Base-by-base conservation (phyloP, 2,888 invertebrate genomes). In the Pammene fasciana region DNA sequence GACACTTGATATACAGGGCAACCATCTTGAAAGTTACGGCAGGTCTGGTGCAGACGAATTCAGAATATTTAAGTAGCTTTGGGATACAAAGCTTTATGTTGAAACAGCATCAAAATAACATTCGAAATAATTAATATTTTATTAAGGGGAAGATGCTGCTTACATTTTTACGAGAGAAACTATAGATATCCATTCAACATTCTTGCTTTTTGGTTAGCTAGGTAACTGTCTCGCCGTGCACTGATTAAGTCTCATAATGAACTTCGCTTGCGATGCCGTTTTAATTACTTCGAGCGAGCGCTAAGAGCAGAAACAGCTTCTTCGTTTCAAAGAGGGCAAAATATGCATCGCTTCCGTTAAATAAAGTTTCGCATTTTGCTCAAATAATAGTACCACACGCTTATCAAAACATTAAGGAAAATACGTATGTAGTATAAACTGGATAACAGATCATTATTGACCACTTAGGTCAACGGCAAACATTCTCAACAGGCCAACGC, bases 401-500 rank as follows among this genome's bases (percentile, higher is more conserved):
- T 76, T 82, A 84, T 82, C 79, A 76, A 79, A 83, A 82, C 80
- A 80, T n/a, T 81, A 82, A 83, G 82, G 82, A 86, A 84, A 85
- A 86, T 84, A 83, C 80, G 81, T 79, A 83, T 79, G 80, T 78
- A 80, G 81, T 83, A 85, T 84, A 82, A 81, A 85, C 82, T 82
- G 84, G 85, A 88, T 86, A 90, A 87, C 87, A 89, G 87, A 90
- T 90, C 90, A 90, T 90, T 90, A 90, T 87, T 90, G 90, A 88
- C 87, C 88, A 89, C 89, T 90, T 87, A 85, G 90, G 89, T 90
- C 90, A 88, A 83, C 87, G 83, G 88, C 88, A 86, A 89, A 90
- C 90, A 91, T 92, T 91, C 90, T 88, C 84, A 80, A 82, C 87
- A 86, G 91, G 90, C 86, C 91, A 90, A 87, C 90, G 90, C 87